phyloP scores from a whole-genome alignment of 2,888 invertebrate species.

The Gastrophysa polygoni region DNA sequence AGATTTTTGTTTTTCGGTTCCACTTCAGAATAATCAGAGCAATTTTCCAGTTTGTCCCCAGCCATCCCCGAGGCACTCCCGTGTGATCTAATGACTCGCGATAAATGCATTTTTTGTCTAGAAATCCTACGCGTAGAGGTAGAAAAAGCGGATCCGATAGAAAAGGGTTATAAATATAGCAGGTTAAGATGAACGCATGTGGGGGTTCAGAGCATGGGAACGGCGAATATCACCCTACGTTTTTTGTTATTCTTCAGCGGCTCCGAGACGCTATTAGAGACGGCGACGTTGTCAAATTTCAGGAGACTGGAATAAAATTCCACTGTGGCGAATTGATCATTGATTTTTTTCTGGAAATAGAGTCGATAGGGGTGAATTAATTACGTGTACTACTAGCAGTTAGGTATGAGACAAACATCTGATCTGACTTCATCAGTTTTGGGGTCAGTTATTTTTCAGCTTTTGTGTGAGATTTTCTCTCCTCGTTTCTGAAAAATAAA shows the following conservation, averaged over 20 bases:
- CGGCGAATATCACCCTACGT: slow-evolving; percentile 13
- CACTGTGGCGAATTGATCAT: too few relatives aligned
- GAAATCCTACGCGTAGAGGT: slow-evolving; percentile 12
- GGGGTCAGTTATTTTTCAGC: too few relatives aligned
- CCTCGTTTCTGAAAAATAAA: too few relatives aligned
- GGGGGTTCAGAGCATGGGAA: slow-evolving; percentile 15
- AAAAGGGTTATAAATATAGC: slow-evolving; percentile 17
- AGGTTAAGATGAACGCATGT: slow-evolving; percentile 13
- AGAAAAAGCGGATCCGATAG: slow-evolving; percentile 5
- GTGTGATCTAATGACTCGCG: slow-evolving; percentile 6
- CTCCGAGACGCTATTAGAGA: slow-evolving; percentile 1
- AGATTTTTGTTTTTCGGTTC: too few relatives aligned
- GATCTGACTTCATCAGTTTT: too few relatives aligned
- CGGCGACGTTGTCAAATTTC: slow-evolving; percentile 1
- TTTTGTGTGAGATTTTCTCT: too few relatives aligned
- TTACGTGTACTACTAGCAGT: too few relatives aligned
- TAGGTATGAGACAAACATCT: too few relatives aligned
- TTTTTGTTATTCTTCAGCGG: slow-evolving; percentile 17
- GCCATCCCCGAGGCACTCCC: background rate
- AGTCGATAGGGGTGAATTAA: too few relatives aligned
- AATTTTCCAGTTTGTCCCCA: background rate
- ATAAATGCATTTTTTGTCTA: slow-evolving; percentile 17
- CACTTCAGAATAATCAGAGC: too few relatives aligned
- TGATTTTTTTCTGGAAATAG: too few relatives aligned
- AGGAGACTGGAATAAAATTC: background rate